Conservation (phyloP, 2,888 invertebrate genomes). For the Napeogenes inachia region DNA sequence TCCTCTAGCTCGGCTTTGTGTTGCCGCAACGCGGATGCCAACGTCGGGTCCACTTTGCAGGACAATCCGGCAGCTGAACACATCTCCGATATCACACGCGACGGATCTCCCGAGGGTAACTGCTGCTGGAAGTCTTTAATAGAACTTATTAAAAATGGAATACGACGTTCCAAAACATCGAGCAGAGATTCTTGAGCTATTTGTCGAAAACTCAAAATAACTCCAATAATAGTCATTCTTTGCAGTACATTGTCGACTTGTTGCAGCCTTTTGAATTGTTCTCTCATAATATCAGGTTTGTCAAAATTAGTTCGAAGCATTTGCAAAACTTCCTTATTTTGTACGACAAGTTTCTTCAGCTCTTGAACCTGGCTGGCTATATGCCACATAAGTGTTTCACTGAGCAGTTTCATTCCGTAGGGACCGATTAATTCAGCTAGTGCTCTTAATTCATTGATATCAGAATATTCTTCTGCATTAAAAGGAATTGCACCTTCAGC, state of each 20-base stretch:
- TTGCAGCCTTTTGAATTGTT: constrained; percentile 92
- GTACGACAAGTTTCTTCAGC: constrained; percentile 91
- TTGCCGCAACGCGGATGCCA: constrained; percentile 91
- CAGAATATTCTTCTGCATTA: constrained; percentile 98
- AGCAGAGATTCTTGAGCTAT: constrained; percentile 95
- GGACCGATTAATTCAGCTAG: constrained; percentile 98
- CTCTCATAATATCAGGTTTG: constrained; percentile 98
- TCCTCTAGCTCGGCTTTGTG: constrained; percentile 93
- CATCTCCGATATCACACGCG: constrained; percentile 97
- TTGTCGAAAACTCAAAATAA: constrained; percentile 96
- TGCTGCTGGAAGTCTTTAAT: constrained; percentile 96
- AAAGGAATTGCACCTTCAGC: constrained; percentile 95
- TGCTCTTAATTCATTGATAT: constrained; percentile 95
- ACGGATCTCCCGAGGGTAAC: constrained; percentile 91
- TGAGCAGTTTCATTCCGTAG: constrained; percentile 97
- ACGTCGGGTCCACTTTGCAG: constrained; percentile 96
- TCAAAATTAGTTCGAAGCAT: constrained; percentile 97
- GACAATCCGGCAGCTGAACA: constrained; percentile 96
- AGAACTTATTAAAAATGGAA: constrained; percentile 97
- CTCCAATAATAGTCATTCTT: constrained; percentile 98
- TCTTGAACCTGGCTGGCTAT: constrained; percentile 99
- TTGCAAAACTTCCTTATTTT: constrained; percentile 94
- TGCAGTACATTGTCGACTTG: constrained; percentile 97
- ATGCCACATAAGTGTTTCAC: constrained; percentile 99
- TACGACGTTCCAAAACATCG: constrained; percentile 94